These are phyloP conservation scores for Euphonia xanthogaster DNA, from an alignment of 2,797 vertebrate species.

Conservation along the genomic window DNA sequence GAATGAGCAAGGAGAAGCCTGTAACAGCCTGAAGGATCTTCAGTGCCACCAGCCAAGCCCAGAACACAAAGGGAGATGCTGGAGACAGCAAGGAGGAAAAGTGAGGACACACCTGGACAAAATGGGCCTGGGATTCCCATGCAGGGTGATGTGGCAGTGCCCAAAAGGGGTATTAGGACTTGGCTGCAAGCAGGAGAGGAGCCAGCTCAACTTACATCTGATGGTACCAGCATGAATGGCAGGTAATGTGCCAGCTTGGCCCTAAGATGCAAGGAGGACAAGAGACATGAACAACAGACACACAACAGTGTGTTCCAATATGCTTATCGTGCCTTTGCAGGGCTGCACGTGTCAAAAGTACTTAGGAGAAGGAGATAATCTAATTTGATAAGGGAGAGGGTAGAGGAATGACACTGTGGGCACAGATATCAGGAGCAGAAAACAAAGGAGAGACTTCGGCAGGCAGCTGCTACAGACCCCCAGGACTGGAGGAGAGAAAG, in stretches of 20 bases:
- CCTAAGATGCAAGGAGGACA: not conserved
- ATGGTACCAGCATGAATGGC: not conserved
- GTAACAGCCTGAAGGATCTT: not conserved
- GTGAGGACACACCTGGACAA: not conserved
- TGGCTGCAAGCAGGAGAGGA: not conserved
- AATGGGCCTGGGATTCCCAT: not conserved
- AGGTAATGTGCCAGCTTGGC: not conserved
- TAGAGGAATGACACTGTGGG: slow-evolving; percentile 27
- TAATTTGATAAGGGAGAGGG: slow-evolving; percentile 37
- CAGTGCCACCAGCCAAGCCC: not conserved
- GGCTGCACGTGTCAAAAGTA: not conserved
- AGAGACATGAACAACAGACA: not conserved
- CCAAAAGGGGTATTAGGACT: accelerated
- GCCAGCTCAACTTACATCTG: not conserved
- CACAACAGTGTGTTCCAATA: not conserved
- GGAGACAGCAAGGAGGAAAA: not conserved
- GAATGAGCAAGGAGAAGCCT: not conserved
- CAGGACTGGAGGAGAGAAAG: slow-evolving; percentile 38
- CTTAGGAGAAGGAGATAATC: slow-evolving; percentile 14
- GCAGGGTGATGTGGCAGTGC: not conserved
- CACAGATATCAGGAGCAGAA: slow-evolving; percentile 22
- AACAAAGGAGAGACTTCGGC: slow-evolving; percentile 30
- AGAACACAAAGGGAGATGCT: not conserved
- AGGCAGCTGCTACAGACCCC: slow-evolving; percentile 62
- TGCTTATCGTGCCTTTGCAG: not conserved